phyloP scores from a whole-genome alignment of 2,797 vertebrate genomes.

The Tympanoctomys barrerae region DNA sequence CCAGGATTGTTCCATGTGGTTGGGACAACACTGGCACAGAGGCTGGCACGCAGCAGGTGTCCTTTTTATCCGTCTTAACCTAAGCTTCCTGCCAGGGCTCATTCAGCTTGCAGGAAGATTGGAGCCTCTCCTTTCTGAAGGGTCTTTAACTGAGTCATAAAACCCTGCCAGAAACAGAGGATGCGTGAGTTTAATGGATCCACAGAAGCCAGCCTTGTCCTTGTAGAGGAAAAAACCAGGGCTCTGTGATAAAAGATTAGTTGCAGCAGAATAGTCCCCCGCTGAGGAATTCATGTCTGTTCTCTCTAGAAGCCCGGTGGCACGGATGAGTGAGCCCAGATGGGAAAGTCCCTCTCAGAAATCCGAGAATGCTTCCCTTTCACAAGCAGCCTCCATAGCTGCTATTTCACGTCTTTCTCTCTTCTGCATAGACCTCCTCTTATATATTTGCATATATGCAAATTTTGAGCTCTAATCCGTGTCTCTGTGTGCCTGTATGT shows the following conservation, averaged over 20 bases:
- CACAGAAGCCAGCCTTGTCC: slow-evolving; percentile 31
- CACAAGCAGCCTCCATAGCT: not conserved
- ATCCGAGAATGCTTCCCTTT: not conserved
- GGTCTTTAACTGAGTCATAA: slow-evolving; percentile 66
- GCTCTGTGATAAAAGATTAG: slow-evolving; percentile 63
- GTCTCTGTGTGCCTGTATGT: not conserved
- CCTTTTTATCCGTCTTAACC: not conserved
- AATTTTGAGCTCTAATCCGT: slow-evolving; percentile 35
- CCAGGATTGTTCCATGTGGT: not conserved
- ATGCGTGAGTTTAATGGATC: slow-evolving; percentile 31
- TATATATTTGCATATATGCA: not conserved
- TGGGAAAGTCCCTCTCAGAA: not conserved
- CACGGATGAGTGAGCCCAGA: not conserved
- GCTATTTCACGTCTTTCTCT: not conserved
- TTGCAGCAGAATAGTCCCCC: slow-evolving; percentile 25
- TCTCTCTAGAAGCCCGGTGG: slow-evolving; percentile 31
- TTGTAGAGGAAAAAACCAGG: not conserved
- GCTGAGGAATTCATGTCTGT: slow-evolving; percentile 47
- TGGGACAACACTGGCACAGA: not conserved
- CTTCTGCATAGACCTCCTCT: not conserved
- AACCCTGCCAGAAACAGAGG: slow-evolving; percentile 62
- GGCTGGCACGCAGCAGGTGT: not conserved
- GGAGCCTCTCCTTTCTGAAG: not conserved
- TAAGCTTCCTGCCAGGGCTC: not conserved
- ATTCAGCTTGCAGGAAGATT: not conserved